Conservation (phyloP, 2,797 vertebrate species). For the Tiaroga cobitis region DNA sequence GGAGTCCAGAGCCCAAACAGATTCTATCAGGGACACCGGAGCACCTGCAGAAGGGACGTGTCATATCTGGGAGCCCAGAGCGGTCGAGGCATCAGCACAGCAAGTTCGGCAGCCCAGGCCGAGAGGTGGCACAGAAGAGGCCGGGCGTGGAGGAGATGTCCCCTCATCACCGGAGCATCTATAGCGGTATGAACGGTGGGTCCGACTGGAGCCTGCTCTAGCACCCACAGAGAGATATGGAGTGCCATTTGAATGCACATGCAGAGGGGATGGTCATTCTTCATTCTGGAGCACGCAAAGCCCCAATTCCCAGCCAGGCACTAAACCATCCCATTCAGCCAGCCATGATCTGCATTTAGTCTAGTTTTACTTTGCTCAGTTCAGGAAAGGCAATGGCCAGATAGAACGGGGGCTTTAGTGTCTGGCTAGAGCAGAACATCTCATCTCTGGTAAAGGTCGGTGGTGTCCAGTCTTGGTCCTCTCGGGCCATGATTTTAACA, state of each 20-base stretch:
- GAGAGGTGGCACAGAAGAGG: conserved; percentile 86
- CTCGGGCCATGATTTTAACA: conserved; percentile 56
- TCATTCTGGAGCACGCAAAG: conserved; percentile 45
- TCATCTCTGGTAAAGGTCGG: conserved; percentile 55
- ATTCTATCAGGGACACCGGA: conserved; percentile 81
- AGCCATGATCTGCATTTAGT: conserved; percentile 56
- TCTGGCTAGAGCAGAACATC: conserved; percentile 46
- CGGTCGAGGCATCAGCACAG: conserved; percentile 85
- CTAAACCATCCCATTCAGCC: conserved; percentile 57
- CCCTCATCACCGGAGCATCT: conserved; percentile 90
- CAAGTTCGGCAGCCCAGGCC: conserved; percentile 81
- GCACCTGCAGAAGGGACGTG: conserved; percentile 86
- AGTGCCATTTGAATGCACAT: conserved; percentile 52
- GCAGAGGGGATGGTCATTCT: conserved; percentile 47
- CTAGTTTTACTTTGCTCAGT: conserved; percentile 50
- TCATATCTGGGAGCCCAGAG: conserved; percentile 89
- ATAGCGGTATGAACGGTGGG: conserved; percentile 94
- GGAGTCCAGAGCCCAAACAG: conserved; percentile 86
- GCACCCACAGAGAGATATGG: conserved; percentile 51
- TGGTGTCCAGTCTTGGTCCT: conserved; percentile 68
- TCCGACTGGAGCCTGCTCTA: conserved; percentile 63
- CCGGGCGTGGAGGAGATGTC: conserved; percentile 82
- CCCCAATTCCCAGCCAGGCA: conserved; percentile 53
- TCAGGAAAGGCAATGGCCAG: conserved; percentile 43
- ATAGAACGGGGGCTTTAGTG: conserved; percentile 52